A percentile compares a stretch with the other conserved stretches of the same genome.
These are phyloP conservation scores for Hesperophylax magnus DNA, from an alignment of 1,140 invertebrate genomes.

Conservation along the genomic window DNA sequence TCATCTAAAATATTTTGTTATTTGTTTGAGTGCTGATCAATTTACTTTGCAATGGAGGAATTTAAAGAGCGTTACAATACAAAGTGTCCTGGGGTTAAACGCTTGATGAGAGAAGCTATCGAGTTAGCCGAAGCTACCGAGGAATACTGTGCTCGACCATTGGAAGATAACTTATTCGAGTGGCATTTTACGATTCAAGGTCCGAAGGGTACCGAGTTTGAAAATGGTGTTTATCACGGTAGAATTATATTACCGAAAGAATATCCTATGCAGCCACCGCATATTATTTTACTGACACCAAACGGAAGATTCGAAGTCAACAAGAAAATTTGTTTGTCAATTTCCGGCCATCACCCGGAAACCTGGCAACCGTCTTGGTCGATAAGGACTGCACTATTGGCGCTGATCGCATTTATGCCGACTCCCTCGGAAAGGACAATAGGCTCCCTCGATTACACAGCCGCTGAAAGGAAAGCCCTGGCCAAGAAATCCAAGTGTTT, in stretches of 20 bases:
- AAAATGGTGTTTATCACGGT: slow-evolving; percentile 88
- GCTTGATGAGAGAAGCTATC: slow-evolving; percentile 89
- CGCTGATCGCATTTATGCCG: slow-evolving; percentile 94
- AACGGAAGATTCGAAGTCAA: slow-evolving; percentile 93
- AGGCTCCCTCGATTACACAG: slow-evolving; percentile 86
- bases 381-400: slow-evolving; percentile 89
- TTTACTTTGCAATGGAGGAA: slow-evolving; percentile 23
- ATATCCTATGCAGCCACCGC: slow-evolving; percentile 96
- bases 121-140: slow-evolving; percentile 91
- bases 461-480: slow-evolving; percentile 82
- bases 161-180: slow-evolving; percentile 95
- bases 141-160: slow-evolving; percentile 87
- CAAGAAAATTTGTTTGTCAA: slow-evolving; percentile 94
- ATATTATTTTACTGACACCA: slow-evolving; percentile 91
- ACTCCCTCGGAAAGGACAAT: slow-evolving; percentile 86
- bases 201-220: slow-evolving; percentile 85
- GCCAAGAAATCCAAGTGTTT: slow-evolving; percentile 76
- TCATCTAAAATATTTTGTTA: slow-evolving; percentile 25
- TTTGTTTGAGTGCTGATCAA: background rate
- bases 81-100: slow-evolving; percentile 63
- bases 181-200: slow-evolving; percentile 96
- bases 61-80: slow-evolving; percentile 37
- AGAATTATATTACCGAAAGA: slow-evolving; percentile 88
- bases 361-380: slow-evolving; percentile 96
- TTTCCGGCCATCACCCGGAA: slow-evolving; percentile 94